Conservation (phyloP, 2,113 vertebrate species). For the Dermatemys mawii region DNA sequence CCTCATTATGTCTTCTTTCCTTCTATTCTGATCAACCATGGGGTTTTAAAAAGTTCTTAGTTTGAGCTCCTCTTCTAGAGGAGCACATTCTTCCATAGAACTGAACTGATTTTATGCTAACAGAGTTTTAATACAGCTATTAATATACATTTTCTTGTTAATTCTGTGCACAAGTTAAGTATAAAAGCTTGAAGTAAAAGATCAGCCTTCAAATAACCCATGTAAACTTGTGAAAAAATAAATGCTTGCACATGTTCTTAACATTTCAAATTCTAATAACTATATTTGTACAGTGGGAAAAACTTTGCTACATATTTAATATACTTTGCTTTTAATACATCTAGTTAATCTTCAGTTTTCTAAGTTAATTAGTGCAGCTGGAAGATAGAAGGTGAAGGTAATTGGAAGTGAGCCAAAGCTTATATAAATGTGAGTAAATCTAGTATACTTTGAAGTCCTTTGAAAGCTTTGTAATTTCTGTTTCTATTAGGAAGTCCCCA, state of each 20-base stretch:
- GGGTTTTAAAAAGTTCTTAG: rapidly evolving
- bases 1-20: background rate
- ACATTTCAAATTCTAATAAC: background rate
- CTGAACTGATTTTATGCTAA: background rate
- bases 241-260: background rate
- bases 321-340: background rate
- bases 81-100: background rate
- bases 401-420: background rate
- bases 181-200: background rate
- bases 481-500: background rate
- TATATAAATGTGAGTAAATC: background rate
- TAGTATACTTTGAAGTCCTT: background rate
- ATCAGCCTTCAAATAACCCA: background rate
- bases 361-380: background rate
- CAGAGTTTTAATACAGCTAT: background rate
- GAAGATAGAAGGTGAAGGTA: background rate
- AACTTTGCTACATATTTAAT: background rate
- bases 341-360: background rate
- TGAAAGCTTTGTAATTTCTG: background rate
- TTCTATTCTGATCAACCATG: background rate
- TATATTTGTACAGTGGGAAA: background rate
- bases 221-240: background rate
- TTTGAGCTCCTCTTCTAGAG: background rate
- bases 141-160: background rate
- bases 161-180: background rate